Evolutionary conservation across 2,113 vertebrate species (phyloP).

Genomic region (Stigmatopora argus): DNA sequence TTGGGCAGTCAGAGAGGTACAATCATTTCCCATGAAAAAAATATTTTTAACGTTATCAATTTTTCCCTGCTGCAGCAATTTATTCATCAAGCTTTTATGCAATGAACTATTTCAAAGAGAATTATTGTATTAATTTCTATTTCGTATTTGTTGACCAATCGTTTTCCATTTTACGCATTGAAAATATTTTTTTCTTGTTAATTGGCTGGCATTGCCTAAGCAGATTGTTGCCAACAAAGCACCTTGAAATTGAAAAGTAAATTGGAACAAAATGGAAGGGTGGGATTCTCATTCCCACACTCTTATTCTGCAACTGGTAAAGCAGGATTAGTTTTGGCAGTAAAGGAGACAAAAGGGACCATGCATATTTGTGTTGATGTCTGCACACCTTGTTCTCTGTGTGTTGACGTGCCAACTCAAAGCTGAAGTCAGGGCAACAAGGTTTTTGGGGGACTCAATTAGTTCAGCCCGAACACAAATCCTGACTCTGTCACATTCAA

Average conservation of each 20-base stretch:
- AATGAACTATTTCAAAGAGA: constrained; percentile 39
- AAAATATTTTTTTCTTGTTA: constrained; percentile 52
- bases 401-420: constrained; percentile 31
- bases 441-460: constrained; percentile 68
- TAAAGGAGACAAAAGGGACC: constrained; percentile 57
- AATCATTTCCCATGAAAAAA: constrained; percentile 36
- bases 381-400: constrained; percentile 24
- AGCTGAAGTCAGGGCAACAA: constrained; percentile 59
- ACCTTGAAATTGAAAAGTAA: constrained; percentile 76
- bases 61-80: constrained; percentile 39
- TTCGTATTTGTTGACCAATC: constrained; percentile 31
- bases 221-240: constrained; percentile 64
- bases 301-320: constrained; percentile 53
- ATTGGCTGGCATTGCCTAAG: constrained; percentile 62
- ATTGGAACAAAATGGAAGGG: constrained; percentile 66
- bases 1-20: constrained; percentile 28
- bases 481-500: constrained; percentile 52
- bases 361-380: constrained; percentile 25
- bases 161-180: constrained; percentile 44
- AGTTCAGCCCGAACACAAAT: constrained; percentile 70
- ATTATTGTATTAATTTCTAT: constrained; percentile 40
- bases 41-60: constrained; percentile 43
- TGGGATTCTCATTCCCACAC: constrained; percentile 51
- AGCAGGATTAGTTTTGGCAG: constrained; percentile 71
- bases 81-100: constrained; percentile 38